phyloP scores from a whole-genome alignment of 2,797 vertebrate species.

The Phrynocephalus guinanensis region DNA sequence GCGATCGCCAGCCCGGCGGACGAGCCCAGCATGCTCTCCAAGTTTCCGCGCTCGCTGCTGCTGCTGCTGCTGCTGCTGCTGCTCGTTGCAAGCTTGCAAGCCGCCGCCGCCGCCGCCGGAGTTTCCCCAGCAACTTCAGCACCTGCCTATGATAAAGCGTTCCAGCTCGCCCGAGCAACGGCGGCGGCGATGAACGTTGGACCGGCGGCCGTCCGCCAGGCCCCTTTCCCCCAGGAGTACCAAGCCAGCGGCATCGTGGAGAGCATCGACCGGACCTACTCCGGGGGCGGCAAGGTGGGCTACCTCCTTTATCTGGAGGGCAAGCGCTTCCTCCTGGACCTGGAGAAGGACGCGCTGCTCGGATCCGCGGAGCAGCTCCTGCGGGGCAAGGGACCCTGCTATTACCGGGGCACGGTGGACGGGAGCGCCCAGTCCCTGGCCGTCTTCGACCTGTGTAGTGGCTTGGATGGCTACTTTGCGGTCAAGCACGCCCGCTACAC shows the following conservation, averaged over 20 bases:
- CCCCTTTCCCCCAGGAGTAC: slow-evolving; percentile 70
- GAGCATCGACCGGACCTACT: slow-evolving; percentile 89
- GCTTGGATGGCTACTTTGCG: slow-evolving; percentile 92
- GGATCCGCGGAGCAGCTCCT: slow-evolving; percentile 39
- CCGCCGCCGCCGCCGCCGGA: slow-evolving; percentile 11
- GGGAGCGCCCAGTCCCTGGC: slow-evolving; percentile 89
- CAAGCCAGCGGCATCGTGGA: slow-evolving; percentile 84
- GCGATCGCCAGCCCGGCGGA: not conserved
- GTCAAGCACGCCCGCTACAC: slow-evolving; percentile 87
- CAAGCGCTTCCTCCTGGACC: slow-evolving; percentile 89
- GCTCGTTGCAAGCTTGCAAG: slow-evolving; percentile 67
- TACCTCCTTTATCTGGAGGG: slow-evolving; percentile 90
- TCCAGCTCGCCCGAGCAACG: slow-evolving; percentile 61
- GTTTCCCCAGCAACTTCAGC: slow-evolving; percentile 41
- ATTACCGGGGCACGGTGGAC: slow-evolving; percentile 91
- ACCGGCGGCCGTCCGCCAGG: slow-evolving; percentile 40
- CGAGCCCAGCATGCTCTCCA: slow-evolving; percentile 70
- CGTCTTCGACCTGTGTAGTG: slow-evolving; percentile 89
- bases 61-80: slow-evolving; percentile 64
- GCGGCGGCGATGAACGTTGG: slow-evolving; percentile 45
- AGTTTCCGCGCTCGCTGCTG: slow-evolving; percentile 64
- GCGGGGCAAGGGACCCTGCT: slow-evolving; percentile 77
- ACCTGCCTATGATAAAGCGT: slow-evolving; percentile 73
- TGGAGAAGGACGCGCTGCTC: slow-evolving; percentile 88
- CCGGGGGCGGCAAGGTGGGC: slow-evolving; percentile 90